Evolutionary conservation across 2,888 invertebrate species (phyloP), one percentile per base, ranked within the genome.

Genomic region (Prosopocoilus inquinatus): DNA sequence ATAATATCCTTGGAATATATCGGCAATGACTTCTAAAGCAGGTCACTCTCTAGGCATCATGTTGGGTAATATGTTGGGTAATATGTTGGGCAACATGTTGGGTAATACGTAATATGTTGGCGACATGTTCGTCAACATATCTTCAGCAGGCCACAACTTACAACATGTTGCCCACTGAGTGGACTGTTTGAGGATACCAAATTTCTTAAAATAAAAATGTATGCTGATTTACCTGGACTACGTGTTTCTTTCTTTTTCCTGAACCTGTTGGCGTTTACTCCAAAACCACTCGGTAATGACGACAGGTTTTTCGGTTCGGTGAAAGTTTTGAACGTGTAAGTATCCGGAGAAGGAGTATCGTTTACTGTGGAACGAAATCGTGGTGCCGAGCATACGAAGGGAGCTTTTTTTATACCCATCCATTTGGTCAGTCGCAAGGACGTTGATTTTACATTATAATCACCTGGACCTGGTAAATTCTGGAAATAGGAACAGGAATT

Each of bases 391-490:
- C 44, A 51, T 9, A 69, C 59, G 47, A 73, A 68, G 7, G 72
- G 70, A 36, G 50, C 61, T 3, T 69, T 67, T 44, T 66, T 55
- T 11, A 70, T 61, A 36, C 71, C 67, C 12, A 64, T 51, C 34
- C 63, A 61, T 50, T 62, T 61, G 36, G 49, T 16, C 58, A 43
- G 38, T 5, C 48, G 52, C 20, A 60, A 57, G 16, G 47, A 36
- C 16, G 53, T 57, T 11, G 39, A 53, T 12, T 62, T 54, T 9
- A 63, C 51, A 9, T 69, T 58, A 55, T 73, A 74, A 9, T 65
- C 15, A 32, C 64, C 68, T 4, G 74, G 75, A 33, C 70, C 71
- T 7, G 75, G 75, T 9, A 62, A 55, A 57, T 65, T 63, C 72
- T 73, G 59, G 39, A 67, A 65, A 53, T 44, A 48, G n/a, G n/a